Conservation (phyloP, 2,888 invertebrate species). For the Catocala nupta region DNA sequence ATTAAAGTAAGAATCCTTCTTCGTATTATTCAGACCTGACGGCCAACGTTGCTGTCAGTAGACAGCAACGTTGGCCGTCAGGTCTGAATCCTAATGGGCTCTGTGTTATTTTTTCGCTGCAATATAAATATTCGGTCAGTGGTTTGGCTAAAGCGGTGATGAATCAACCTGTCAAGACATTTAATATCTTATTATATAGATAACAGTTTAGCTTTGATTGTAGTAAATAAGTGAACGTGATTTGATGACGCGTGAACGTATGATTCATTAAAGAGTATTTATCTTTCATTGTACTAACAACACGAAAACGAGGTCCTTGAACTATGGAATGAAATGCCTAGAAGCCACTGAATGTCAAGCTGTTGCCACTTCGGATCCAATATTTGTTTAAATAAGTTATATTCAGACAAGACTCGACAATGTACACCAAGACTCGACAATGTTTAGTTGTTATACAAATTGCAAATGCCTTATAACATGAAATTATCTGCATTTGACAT, state of each 20-base stretch:
- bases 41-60: too few species aligned
- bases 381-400: conserved; percentile 32
- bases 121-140: too few species aligned
- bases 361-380: conserved; percentile 21
- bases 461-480: background rate
- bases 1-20: too few species aligned
- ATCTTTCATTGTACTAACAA: conserved; percentile 45
- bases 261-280: conserved; percentile 46
- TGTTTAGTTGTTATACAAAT: background rate
- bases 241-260: conserved; percentile 29
- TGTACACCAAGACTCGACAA: conserved; percentile 2
- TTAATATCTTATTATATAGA: conserved; percentile 1
- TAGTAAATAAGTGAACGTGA: conserved; percentile 35
- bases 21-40: too few species aligned
- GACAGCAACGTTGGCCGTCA: too few species aligned
- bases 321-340: conserved; percentile 43
- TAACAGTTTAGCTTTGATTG: conserved; percentile 10
- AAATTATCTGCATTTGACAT: too few species aligned
- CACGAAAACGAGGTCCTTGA: conserved; percentile 52
- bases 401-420: conserved; percentile 5
- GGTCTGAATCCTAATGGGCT: too few species aligned
- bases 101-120: too few species aligned
- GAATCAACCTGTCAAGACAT: background rate
- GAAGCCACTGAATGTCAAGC: conserved; percentile 39
- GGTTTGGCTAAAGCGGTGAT: too few species aligned